Conservation (phyloP, 2,113 vertebrate species). For the Rhizomys pruinosus region DNA sequence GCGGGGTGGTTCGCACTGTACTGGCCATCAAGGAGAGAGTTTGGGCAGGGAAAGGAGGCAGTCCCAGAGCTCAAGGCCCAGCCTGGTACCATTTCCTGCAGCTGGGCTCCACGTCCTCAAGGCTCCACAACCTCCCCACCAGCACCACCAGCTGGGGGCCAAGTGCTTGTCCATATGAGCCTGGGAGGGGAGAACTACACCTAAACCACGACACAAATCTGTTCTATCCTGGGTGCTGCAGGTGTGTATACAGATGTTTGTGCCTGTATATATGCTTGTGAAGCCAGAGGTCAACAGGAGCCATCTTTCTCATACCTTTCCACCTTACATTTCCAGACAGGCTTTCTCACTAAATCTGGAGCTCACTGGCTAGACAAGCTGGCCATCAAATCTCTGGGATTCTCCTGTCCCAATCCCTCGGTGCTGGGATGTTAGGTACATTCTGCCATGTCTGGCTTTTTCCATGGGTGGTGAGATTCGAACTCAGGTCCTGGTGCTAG, state of each 20-base stretch:
- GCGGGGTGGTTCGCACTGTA: background rate
- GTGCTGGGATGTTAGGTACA: too few relatives aligned
- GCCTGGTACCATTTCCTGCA: background rate
- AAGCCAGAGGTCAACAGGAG: too few relatives aligned
- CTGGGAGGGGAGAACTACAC: background rate
- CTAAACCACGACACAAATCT: background rate
- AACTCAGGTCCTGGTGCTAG: too few relatives aligned
- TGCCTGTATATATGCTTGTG: background rate
- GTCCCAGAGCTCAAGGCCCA: background rate
- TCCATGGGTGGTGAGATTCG: too few relatives aligned
- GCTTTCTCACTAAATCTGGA: too few relatives aligned
- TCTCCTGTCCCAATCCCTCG: too few relatives aligned
- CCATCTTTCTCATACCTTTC: too few relatives aligned
- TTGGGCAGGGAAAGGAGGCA: background rate
- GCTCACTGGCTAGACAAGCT: too few relatives aligned
- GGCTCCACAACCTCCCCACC: background rate
- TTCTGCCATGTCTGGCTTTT: too few relatives aligned
- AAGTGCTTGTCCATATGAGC: background rate
- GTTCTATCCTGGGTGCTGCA: background rate
- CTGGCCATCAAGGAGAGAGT: background rate
- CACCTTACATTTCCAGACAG: too few relatives aligned
- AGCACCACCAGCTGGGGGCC: background rate
- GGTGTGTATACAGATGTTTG: background rate
- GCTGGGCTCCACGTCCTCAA: background rate
- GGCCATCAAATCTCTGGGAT: too few relatives aligned